Evolutionary conservation across 2,888 invertebrate species (phyloP), one percentile per base, ranked within the genome.

Genomic region (Eilema caniola): DNA sequence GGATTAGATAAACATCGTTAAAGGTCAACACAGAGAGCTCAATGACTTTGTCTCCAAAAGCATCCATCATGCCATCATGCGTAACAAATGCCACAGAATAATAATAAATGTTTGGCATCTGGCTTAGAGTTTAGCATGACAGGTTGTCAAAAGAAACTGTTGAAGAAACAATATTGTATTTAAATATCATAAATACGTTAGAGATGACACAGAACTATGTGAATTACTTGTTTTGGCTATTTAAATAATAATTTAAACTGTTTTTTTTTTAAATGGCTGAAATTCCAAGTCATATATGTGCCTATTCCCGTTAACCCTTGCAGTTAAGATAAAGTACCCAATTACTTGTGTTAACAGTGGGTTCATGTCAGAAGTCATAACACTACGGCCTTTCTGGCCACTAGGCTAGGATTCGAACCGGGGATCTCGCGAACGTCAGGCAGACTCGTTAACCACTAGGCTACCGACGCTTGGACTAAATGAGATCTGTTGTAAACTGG

Each of bases 121-220:
- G 53, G n/a, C n/a, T 53, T 53, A 53, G 53, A 53, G 53, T n/a
- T 53, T 53, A 53, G 20, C 20, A 53, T 53, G 53, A 53, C 53
- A n/a, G 53, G n/a, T n/a, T 53, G 53, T 53, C 53, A 20, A 53
- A 53, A 53, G 53, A 53, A 53, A 53, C 53, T 53, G 53, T 53
- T n/a, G n/a, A 53, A n/a, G n/a, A n/a, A n/a, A n/a, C n/a, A n/a
- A 53, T 53, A 53, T n/a, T 53, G n/a, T 53, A 53, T 53, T n/a
- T 53, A n/a, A n/a, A 53, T 53, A 53, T n/a, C 47, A n/a, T 53
- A 53, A 53, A n/a, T n/a, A 2, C 53, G n/a, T 47, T 53, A n/a
- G n/a, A 53, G 53, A 53, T 53, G 53, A 5, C 53, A 20, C n/a
- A 53, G 53, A 53, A 53, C 53, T n/a, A 53, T 53, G 53, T n/a